A percentile compares a stretch with the other conserved stretches of the same genome.
Evolutionary conservation across 2,888 invertebrate genomes (phyloP).

Genomic region (Camponotus fellah): DNA sequence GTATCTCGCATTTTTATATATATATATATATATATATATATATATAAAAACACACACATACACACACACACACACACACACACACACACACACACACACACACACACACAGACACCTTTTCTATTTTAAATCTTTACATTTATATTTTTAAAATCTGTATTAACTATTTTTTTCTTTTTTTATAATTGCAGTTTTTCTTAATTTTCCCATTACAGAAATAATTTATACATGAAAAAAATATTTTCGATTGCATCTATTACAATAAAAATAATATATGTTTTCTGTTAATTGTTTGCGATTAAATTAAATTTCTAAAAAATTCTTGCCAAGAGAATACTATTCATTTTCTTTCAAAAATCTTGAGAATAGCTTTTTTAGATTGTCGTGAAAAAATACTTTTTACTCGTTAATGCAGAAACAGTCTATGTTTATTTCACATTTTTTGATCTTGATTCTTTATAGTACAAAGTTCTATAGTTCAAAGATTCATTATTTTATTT

Average conservation of each 20-base stretch:
- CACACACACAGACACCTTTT: background rate
- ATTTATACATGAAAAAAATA: background rate
- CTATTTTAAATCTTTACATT: background rate
- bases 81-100: no score
- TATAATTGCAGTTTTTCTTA: background rate
- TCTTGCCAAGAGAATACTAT: background rate
- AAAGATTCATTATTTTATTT: background rate
- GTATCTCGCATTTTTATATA: background rate
- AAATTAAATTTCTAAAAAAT: background rate
- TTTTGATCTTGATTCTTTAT: background rate
- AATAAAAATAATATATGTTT: background rate
- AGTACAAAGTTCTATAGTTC: background rate
- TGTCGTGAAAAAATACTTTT: background rate
- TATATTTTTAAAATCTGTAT: background rate
- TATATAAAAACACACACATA: no score
- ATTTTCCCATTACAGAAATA: background rate
- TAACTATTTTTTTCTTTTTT: background rate
- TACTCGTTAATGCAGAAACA: background rate
- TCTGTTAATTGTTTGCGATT: background rate
- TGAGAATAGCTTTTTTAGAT: background rate
- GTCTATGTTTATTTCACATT: background rate
- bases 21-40: background rate
- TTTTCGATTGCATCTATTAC: background rate
- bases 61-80: background rate
- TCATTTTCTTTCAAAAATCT: background rate